Percentiles rank a stretch among this genome's conserved stretches.
Conservation (phyloP, 37 sponge, comb jelly and placozoan genomes). For the Aphrocallistes beatrix region DNA sequence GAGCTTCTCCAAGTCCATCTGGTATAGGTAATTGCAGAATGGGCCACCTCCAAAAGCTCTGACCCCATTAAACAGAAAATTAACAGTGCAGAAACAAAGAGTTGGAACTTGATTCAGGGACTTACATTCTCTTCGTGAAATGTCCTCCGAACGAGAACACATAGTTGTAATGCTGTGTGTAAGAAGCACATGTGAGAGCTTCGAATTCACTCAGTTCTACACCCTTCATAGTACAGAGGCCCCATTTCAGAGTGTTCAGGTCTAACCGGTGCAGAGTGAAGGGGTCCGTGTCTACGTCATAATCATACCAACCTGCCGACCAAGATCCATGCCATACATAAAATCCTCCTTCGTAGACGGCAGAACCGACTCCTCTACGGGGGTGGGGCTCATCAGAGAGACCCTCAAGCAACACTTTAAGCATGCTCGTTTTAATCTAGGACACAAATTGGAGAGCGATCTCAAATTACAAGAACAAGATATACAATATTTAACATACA, state of each 20-base stretch:
- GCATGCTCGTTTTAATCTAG: background rate
- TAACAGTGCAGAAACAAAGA: too few relatives aligned
- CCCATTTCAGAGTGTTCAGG: background rate
- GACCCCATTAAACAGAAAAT: too few relatives aligned
- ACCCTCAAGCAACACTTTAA: background rate
- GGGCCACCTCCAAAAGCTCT: background rate
- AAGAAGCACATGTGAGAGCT: background rate
- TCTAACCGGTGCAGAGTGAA: background rate
- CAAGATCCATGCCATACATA: background rate
- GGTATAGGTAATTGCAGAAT: background rate
- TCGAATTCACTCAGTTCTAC: background rate
- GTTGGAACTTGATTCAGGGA: too few relatives aligned
- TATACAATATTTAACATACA: background rate
- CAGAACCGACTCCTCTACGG: background rate
- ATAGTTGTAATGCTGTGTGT: background rate
- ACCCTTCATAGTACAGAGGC: background rate
- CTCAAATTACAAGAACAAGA: background rate
- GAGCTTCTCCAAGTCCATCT: background rate
- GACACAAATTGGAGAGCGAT: background rate
- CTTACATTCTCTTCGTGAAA: background rate
- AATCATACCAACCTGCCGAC: background rate
- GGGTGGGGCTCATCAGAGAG: background rate
- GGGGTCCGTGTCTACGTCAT: background rate
- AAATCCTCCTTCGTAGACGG: background rate
- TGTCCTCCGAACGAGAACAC: background rate